Conservation (phyloP, 2,888 invertebrate species). For the Carcina quercana region DNA sequence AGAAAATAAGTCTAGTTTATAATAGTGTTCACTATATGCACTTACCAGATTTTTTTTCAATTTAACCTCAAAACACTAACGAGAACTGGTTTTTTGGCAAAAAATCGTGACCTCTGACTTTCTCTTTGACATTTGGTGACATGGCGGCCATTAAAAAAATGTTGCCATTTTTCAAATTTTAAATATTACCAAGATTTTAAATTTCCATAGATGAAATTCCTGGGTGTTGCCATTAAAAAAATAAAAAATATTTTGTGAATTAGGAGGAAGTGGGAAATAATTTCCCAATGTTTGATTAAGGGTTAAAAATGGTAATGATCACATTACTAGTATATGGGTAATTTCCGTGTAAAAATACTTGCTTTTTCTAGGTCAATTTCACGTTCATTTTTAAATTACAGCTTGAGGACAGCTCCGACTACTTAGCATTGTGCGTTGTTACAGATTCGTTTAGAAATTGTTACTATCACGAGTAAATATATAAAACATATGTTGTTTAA, state of each 20-base stretch:
- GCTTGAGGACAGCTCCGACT: too few species aligned
- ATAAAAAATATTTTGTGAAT: constrained; percentile 8
- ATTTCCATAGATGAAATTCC: constrained; percentile 4
- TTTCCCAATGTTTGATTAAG: constrained; percentile 8
- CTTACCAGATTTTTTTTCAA: constrained; percentile 1
- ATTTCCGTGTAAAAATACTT: too few species aligned
- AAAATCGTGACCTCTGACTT: constrained; percentile 4
- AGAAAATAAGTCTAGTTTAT: not conserved
- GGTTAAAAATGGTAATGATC: too few species aligned
- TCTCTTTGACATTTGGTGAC: constrained; percentile 1
- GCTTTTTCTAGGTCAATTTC: too few species aligned
- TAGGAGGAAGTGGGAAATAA: constrained; percentile 8
- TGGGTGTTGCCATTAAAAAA: constrained; percentile 8
- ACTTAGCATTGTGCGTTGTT: too few species aligned
- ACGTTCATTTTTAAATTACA: too few species aligned
- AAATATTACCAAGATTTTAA: constrained; percentile 6
- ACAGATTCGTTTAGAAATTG: too few species aligned
- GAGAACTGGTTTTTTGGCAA: constrained; percentile 1
- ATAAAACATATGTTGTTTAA: too few species aligned
- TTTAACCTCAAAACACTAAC: not conserved
- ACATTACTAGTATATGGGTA: too few species aligned
- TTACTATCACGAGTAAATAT: too few species aligned
- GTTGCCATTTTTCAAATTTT: constrained; percentile 4
- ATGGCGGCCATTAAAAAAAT: constrained; percentile 3
- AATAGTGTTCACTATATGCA: not conserved